Evolutionary conservation across 2,888 invertebrate species (phyloP).

Genomic region (Dastarcus helophoroides): DNA sequence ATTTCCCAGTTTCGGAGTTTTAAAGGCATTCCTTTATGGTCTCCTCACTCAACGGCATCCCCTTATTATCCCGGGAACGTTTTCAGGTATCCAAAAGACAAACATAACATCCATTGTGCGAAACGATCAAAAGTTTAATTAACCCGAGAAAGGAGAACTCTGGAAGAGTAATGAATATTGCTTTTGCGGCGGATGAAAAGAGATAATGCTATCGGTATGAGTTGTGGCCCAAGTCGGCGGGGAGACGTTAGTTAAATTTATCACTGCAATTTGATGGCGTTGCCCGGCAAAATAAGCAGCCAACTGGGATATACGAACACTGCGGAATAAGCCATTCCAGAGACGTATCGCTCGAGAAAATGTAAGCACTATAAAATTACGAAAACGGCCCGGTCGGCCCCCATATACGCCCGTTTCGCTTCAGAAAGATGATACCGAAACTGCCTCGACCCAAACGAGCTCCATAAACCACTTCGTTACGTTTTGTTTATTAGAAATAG

Average conservation of each 20-base stretch:
- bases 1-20: slow-evolving; percentile 2
- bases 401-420: too few species aligned
- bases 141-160: slow-evolving; percentile 27
- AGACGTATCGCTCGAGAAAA: slow-evolving; percentile 31
- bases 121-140: slow-evolving; percentile 35
- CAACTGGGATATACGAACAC: slow-evolving; percentile 28
- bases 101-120: slow-evolving; percentile 26
- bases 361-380: slow-evolving; percentile 32
- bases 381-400: too few species aligned
- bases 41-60: background rate
- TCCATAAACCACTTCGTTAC: too few species aligned
- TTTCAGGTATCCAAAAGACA: slow-evolving; percentile 22
- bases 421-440: too few species aligned
- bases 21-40: background rate
- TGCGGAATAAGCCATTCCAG: slow-evolving; percentile 31
- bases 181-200: slow-evolving; percentile 5
- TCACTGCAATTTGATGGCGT: slow-evolving; percentile 35
- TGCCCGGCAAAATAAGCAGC: slow-evolving; percentile 32
- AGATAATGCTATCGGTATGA: slow-evolving; percentile 29
- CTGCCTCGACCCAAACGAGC: too few species aligned
- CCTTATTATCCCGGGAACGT: slow-evolving; percentile 7
- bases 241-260: slow-evolving; percentile 37
- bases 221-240: slow-evolving; percentile 33
- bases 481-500: too few species aligned
- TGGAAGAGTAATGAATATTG: slow-evolving; percentile 14